Base-by-base conservation (phyloP, 2,113 vertebrate genomes). In the Gavia stellata region DNA sequence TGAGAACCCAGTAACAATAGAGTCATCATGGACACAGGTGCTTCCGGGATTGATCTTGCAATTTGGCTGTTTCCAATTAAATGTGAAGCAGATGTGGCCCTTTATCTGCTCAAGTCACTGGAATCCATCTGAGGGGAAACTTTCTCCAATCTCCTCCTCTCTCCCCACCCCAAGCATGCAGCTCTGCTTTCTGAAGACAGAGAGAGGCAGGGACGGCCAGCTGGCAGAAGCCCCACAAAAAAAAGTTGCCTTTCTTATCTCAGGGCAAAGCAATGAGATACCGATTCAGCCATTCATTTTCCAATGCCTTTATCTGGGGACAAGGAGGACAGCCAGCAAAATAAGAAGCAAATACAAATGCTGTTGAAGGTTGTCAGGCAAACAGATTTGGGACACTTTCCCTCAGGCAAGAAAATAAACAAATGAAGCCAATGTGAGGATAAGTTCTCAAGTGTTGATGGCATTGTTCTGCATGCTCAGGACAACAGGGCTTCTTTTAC, bases 11-110 rank as follows among this genome's bases (percentile, higher is more conserved):
- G 87, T 58, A 94, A 97, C 97, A 98, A 96, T 15, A 85, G 92
- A 97, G 89, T 87, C 96, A 92, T 97, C 97, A 42, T 5, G 18
- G 96, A 90, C 97, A 97, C 98, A 98, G 98, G 97, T 98, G 98
- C 97, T 98, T 98, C 97, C 95, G 97, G 97, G 93, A 88, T 5
- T 89, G 92, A 84, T 96, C 97, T 96, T 94, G 97, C 96, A 96
- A 93, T 97, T 94, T 77, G 81, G 65, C 97, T 97, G 94, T 88
- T 98, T 97, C 94, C 92, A 97, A 97, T 98, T 98, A 97, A 97
- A 97, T 98, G 92, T 96, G 90, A 90, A 97, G 97, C 98, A 98
- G 98, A 97, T 98, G 98, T 83, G 86, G 95, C 92, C 96, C 92
- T 96, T 95, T 95, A 92, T 97, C 95, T 94, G 81, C 90, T 96